A percentile compares a stretch with the other conserved stretches of the same genome.
These are phyloP conservation scores for Conus betulinus DNA, from an alignment of 1,140 invertebrate genomes.

Conservation along the genomic window DNA sequence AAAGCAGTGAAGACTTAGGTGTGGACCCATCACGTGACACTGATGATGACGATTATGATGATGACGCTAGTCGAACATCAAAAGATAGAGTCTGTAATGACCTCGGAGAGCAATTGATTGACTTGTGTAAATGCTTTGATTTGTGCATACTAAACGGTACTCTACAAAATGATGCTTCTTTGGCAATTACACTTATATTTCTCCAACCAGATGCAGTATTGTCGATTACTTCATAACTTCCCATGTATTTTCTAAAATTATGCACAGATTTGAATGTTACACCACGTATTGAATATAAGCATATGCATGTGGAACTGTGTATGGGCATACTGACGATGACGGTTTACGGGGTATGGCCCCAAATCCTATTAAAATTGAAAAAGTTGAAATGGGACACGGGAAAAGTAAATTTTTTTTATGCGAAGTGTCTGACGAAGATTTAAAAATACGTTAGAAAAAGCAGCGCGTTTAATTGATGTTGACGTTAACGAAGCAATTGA, in stretches of 20 bases:
- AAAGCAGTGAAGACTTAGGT: neutral
- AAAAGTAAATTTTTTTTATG: too few relatives aligned
- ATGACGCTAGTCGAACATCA: neutral
- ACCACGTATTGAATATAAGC: neutral
- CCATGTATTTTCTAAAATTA: neutral
- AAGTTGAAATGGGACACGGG: too few relatives aligned
- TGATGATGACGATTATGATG: neutral
- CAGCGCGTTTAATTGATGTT: too few relatives aligned
- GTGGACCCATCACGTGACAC: neutral
- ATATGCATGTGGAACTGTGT: neutral
- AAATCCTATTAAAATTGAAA: too few relatives aligned
- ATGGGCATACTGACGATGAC: too few relatives aligned
- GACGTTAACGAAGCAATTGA: too few relatives aligned
- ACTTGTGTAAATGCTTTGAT: neutral
- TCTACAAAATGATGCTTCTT: neutral
- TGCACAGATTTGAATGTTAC: neutral
- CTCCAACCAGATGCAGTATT: neutral
- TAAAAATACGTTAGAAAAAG: too few relatives aligned
- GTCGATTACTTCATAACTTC: slow-evolving; percentile 13
- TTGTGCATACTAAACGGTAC: neutral
- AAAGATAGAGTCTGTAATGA: neutral
- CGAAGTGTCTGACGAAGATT: too few relatives aligned
- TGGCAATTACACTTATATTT: neutral
- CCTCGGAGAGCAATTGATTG: neutral
- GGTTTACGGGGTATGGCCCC: too few relatives aligned